Evolutionary conservation across 2,113 vertebrate species (phyloP), one percentile per base, ranked within the genome.

Genomic region (Alligator mississippiensis): DNA sequence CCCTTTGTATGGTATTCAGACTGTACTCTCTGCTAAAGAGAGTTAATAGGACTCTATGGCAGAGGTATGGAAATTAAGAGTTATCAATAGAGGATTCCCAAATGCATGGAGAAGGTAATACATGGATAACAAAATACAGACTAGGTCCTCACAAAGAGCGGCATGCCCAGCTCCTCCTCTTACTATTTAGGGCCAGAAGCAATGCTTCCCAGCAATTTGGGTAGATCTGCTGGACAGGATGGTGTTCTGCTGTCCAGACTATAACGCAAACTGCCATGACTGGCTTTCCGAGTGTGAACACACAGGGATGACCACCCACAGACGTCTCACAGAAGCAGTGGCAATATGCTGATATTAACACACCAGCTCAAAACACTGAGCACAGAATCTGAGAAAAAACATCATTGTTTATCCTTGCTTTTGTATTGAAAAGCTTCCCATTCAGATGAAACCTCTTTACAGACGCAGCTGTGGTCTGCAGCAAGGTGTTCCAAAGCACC

Each of bases 111-210:
- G 57, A 24, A 89, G 63, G 64, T 82, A 54, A 12, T 0, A 60
- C 78, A 84, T 30, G 81, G 27, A 77, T 83, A 22, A 34, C n/a
- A 24, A 25, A 86, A 66, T 72, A 91, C 77, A 77, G 55, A 57
- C 27, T 76, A 74, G 30, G 22, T 38, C 57, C 77, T 66, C n/a
- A 28, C 72, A 77, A 80, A 1, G 5, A 0, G 0, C 0, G 5
- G 22, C 1, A 14, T 19, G 62, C 54, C 27, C 85, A 74, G 28
- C 27, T 38, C 17, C 30, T 82, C 7, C 61, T 66, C 70, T 30
- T 54, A 7, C 11, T 47, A 3, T 3, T 74, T 38, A 47, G 13
- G 21, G 70, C 47, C 47, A 47, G 47, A 47, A 47, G 47, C 47
- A 47, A 7, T 80, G 34, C 30, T 79, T n/a, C 58, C 78, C 70